Percentiles rank a stretch among this genome's conserved stretches.
These are phyloP conservation scores for Muraenolepis orangiensis DNA, from an alignment of 2,797 vertebrate genomes.

Conservation along the genomic window DNA sequence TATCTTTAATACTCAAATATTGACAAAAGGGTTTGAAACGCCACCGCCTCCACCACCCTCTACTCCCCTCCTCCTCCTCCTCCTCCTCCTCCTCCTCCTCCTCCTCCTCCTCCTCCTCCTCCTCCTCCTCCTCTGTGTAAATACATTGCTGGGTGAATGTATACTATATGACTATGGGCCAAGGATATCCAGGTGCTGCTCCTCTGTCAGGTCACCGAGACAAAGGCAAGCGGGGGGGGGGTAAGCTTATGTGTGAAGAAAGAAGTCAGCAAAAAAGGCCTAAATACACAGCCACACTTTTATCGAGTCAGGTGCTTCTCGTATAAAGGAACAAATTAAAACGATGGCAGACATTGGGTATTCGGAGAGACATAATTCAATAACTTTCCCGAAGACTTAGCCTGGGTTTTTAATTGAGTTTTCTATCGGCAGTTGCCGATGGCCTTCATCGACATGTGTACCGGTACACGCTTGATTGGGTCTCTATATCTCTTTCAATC, in stretches of 20 bases:
- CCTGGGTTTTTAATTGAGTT: slow-evolving; percentile 18
- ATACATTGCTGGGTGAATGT: background rate
- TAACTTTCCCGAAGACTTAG: background rate
- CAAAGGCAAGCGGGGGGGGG: background rate
- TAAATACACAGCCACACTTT: slow-evolving; percentile 20
- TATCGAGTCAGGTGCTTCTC: slow-evolving; percentile 21
- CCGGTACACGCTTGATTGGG: slow-evolving; percentile 47
- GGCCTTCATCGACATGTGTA: slow-evolving; percentile 31
- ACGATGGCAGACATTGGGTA: slow-evolving; percentile 32
- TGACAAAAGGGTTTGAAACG: slow-evolving; percentile 3
- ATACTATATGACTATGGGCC: background rate
- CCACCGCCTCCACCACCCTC: no score
- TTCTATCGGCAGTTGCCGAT: slow-evolving; percentile 9
- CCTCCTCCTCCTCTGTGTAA: background rate
- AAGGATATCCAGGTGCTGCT: background rate
- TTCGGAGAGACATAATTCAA: slow-evolving; percentile 33
- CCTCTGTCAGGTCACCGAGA: background rate
- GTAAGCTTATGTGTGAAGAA: background rate
- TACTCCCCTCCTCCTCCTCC: no score
- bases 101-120: no score
- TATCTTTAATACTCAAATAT: slow-evolving; percentile 19
- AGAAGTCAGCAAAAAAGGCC: slow-evolving; percentile 2
- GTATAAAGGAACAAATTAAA: slow-evolving; percentile 21
- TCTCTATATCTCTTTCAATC: background rate
- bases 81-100: no score